A percentile compares a stretch with the other conserved stretches of the same genome.
These are phyloP conservation scores for Typhlomys cinereus DNA, from an alignment of 2,113 vertebrate genomes.

Conservation along the genomic window DNA sequence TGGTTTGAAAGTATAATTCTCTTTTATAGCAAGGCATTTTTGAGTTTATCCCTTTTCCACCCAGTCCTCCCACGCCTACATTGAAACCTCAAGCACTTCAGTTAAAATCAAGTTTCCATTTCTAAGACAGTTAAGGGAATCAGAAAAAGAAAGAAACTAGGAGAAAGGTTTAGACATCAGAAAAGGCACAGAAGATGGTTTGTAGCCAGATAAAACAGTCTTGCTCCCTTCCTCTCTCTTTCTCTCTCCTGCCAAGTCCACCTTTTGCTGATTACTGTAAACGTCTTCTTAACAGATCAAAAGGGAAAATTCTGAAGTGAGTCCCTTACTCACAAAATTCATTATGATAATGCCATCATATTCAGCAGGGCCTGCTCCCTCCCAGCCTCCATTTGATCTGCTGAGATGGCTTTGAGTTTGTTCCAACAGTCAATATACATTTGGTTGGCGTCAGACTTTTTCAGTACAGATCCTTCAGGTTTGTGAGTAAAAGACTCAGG, in stretches of 20 bases:
- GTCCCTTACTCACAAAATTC: constrained; percentile 85
- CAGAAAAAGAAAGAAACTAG: background rate
- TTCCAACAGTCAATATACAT: constrained; percentile 84
- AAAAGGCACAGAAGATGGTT: constrained; percentile 45
- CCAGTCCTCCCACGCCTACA: background rate
- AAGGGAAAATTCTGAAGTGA: constrained; percentile 81
- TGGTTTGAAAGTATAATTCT: constrained; percentile 34
- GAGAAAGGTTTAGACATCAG: background rate
- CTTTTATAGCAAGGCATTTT: constrained; percentile 12
- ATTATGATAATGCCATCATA: constrained; percentile 83
- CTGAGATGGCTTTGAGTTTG: constrained; percentile 76
- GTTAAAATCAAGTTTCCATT: constrained; percentile 51
- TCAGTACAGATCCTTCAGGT: constrained; percentile 67
- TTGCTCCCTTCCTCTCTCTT: constrained; percentile 31
- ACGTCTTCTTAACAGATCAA: constrained; percentile 84
- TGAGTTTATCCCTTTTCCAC: constrained; percentile 35
- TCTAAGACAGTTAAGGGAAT: constrained; percentile 6
- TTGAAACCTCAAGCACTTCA: constrained; percentile 22
- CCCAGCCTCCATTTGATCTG: constrained; percentile 82
- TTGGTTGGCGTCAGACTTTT: constrained; percentile 82
- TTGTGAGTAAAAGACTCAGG: constrained; percentile 62
- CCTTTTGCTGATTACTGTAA: constrained; percentile 82
- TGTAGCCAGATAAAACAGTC: constrained; percentile 60
- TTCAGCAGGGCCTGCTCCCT: constrained; percentile 67
- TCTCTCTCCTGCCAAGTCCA: constrained; percentile 70